These are phyloP conservation scores for Ametastegia equiseti DNA, from an alignment of 2,888 invertebrate species.

Conservation along the genomic window DNA sequence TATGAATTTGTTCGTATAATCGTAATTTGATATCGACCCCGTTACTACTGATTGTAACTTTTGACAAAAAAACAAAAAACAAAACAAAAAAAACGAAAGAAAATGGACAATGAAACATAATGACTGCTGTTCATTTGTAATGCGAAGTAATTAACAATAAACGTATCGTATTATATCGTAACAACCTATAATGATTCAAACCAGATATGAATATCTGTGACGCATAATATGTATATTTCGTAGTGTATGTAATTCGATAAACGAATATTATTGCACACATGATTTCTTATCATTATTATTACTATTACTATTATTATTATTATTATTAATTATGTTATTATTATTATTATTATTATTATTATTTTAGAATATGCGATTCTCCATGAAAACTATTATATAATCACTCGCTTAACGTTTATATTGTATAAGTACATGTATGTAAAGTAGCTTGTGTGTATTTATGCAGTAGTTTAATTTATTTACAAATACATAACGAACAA, in stretches of 20 bases:
- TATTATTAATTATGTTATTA: constrained; percentile 44
- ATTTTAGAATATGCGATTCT: constrained; percentile 40
- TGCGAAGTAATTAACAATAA: no score
- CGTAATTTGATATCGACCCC: no score
- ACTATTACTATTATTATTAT: constrained; percentile 42
- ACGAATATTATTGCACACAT: constrained; percentile 34
- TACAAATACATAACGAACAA: neutral
- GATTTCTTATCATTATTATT: constrained; percentile 50
- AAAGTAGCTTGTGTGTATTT: neutral
- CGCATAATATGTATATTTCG: neutral
- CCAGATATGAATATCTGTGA: no score
- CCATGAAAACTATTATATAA: constrained; percentile 19
- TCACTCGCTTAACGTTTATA: neutral
- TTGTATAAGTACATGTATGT: constrained; percentile 2
- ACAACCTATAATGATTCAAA: no score
- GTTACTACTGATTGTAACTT: no score
- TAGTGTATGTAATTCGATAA: neutral
- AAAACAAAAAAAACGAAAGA: no score
- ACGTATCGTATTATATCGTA: no score
- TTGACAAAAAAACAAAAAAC: no score
- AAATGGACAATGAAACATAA: no score
- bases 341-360: constrained; percentile 44
- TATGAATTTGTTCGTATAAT: no score
- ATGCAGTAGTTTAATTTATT: neutral
- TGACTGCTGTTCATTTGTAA: no score